phyloP scores from a whole-genome alignment of 2,797 vertebrate species.

The Clarias platycephalus region DNA sequence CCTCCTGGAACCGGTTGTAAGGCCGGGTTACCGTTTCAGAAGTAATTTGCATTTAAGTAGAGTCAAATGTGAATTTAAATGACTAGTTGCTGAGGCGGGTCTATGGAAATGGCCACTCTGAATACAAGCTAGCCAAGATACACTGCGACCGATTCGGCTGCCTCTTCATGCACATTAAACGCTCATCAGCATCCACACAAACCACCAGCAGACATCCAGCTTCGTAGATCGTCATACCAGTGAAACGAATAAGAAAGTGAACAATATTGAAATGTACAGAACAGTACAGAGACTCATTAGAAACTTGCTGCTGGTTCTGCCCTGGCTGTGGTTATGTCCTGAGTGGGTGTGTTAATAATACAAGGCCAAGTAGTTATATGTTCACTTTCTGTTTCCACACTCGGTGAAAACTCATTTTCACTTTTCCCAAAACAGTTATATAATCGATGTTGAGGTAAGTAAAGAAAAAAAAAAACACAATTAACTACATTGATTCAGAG shows the following conservation, averaged over 20 bases:
- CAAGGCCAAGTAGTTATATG: conserved; percentile 29
- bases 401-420: conserved; percentile 5
- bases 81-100: neutral
- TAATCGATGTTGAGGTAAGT: conserved; percentile 9
- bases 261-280: conserved; percentile 18
- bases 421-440: conserved; percentile 6
- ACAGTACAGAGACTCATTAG: conserved; percentile 1
- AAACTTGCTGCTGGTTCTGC: conserved; percentile 18
- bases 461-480: neutral
- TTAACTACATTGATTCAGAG: conserved; percentile 4
- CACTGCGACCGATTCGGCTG: neutral
- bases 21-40: neutral
- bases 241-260: conserved; percentile 5
- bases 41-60: neutral
- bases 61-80: neutral
- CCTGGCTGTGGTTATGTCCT: conserved; percentile 26
- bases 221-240: neutral
- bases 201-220: neutral
- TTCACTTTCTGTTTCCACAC: conserved; percentile 16
- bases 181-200: neutral
- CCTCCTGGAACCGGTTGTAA: neutral
- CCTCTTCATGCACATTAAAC: neutral
- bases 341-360: conserved; percentile 31
- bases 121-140: neutral
- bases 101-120: neutral